Evolutionary conservation across 2,113 vertebrate genomes (phyloP), one percentile per base, ranked within the genome.

Genomic region (Echinops telfairi): DNA sequence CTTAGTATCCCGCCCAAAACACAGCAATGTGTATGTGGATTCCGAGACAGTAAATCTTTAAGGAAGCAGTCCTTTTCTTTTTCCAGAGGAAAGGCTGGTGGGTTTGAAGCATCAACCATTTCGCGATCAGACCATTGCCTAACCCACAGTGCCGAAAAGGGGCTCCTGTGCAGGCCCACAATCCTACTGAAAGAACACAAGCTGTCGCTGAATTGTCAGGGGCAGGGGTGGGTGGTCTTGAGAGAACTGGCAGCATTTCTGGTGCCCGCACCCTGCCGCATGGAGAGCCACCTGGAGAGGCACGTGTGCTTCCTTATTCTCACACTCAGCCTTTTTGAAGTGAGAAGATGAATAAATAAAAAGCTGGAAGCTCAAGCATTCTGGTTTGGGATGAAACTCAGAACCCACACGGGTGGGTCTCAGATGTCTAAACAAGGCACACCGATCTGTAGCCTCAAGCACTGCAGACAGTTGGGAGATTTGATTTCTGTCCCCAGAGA

Each of bases 271-370:
- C 29, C 33, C 22, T 66, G 19, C 43, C 64, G 57, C 64, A 11
- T 68, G 84, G 38, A 78, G 12, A 53, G 27, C 0, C 3, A 29
- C 71, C 62, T 14, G 17, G 38, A 77, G 23, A 43, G 58, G 73
- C 11, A 12, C 17, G 11, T 47, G 36, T 15, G 60, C 20, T 36
- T 85, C 23, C 75, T 95, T 83, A 43, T 93, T 84, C 90, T 40
- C n/a, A 31, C 2, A 6, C 14, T 43, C 57, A 31, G 10, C 20
- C 15, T 40, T 70, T 86, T 62, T 79, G 77, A 91, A 88, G 80
- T 33, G 16, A 91, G 81, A 71, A n/a, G 27, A 88, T 53, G 19
- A 90, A 66, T 17, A 83, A 77, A 79, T 25, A 89, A 53, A 57
- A 68, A 38, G 9, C 57, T 62, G 17, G 38, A 64, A 38, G 29